Base-by-base conservation (phyloP, 2,113 vertebrate species). In the Pseudorectes ferrugineus region DNA sequence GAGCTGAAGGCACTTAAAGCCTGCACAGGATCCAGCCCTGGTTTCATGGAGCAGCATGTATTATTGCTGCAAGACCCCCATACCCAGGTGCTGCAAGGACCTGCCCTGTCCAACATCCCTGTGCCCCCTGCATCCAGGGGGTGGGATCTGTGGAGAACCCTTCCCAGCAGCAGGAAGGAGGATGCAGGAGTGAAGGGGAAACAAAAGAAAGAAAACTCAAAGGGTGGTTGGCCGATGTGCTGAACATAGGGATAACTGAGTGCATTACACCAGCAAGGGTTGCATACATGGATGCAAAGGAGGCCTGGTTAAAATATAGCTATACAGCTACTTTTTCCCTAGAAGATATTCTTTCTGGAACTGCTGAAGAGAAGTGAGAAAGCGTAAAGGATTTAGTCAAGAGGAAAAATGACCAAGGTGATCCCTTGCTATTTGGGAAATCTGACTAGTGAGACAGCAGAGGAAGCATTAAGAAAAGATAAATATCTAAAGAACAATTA, bases 151-250 rank as follows among this genome's bases (percentile, higher is more conserved):
- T n/a, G 33, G 48, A n/a, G 52, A 65, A 25, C 48, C 8, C 5
- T 46, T 76, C 26, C 33, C 54, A 61, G 70, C 66, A 85, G 74
- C 46, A 55, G 62, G 51, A 38, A 13, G 11, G 19, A 54, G 25
- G 26, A 49, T 14, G 49, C 22, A 4, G 16, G 21, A 55, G 36
- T 3, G 57, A 43, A 82, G 26, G 22, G 43, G 14, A 74, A 72
- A 55, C 6, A 21, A 67, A 66, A 55, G 36, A 51, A 63, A 17
- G 16, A 42, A 45, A 54, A 51, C 24, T 52, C 54, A 12, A 80
- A 73, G 16, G 11, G 18, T 5, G 3, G 6, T 11, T 65, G 58
- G 59, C 7, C 0, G 0, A 15, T 9, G 36, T 31, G 38, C 29
- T 58, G 42, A n/a, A 48, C 1, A 0, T 2, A 36, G 54, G 16